A percentile compares a stretch with the other conserved stretches of the same genome.
phyloP scores from a whole-genome alignment of 2,888 invertebrate species.

The Acrobeloides nanus region DNA sequence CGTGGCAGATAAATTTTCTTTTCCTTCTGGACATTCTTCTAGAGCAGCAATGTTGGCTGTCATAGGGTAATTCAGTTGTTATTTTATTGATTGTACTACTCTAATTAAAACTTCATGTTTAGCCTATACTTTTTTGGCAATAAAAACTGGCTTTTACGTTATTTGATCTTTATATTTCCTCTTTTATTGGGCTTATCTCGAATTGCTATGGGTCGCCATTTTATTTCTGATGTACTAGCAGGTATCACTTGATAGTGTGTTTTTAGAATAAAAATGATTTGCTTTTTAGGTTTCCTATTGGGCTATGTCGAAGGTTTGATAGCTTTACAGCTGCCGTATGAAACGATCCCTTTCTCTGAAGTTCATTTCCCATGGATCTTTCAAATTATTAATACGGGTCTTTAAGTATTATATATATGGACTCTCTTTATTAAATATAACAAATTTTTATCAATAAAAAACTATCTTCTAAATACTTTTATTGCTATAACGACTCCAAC shows the following conservation, averaged over 20 bases:
- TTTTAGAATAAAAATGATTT: conserved; percentile 1
- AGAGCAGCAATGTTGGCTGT: conserved; percentile 70
- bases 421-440: too few species aligned
- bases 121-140: conserved; percentile 3
- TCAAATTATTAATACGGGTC: too few species aligned
- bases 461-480: too few species aligned
- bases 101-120: not conserved
- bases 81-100: conserved; percentile 7
- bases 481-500: too few species aligned
- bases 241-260: conserved; percentile 58
- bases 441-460: too few species aligned
- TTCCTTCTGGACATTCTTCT: conserved; percentile 90
- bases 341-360: conserved; percentile 11
- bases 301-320: conserved; percentile 26
- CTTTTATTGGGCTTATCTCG: conserved; percentile 71
- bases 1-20: conserved; percentile 71
- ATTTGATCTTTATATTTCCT: conserved; percentile 26
- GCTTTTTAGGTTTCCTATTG: conserved; percentile 18
- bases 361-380: too few species aligned
- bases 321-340: conserved; percentile 17
- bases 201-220: conserved; percentile 75
- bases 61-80: conserved; percentile 25
- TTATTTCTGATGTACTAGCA: conserved; percentile 72
- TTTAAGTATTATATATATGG: too few species aligned
- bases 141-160: not conserved